A percentile compares a stretch with the other conserved stretches of the same genome.
Evolutionary conservation across 2,888 invertebrate genomes (phyloP).

Genomic region (Pristionchus entomophagus): DNA sequence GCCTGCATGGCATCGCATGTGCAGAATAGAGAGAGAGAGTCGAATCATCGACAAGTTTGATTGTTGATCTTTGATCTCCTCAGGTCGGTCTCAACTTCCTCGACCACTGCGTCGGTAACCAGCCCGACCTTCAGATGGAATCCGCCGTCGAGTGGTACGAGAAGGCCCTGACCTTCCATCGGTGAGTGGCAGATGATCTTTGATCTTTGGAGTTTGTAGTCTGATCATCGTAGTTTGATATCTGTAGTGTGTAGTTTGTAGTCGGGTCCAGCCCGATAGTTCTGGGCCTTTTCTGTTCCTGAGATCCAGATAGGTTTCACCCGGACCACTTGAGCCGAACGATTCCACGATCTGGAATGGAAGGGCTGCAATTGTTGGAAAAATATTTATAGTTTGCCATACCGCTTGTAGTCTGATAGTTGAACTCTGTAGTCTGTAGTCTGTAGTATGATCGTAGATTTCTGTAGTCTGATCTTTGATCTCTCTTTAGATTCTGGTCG

Average conservation of each 20-base stretch:
- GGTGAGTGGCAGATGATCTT: constrained; percentile 50
- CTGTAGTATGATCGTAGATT: background rate
- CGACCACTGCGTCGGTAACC: constrained; percentile 97
- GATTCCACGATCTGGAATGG: too few species aligned
- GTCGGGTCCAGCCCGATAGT: too few species aligned
- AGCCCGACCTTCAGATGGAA: constrained; percentile 93
- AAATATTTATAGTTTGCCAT: too few species aligned
- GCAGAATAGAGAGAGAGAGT: background rate
- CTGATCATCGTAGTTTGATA: background rate
- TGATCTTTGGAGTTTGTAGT: too few species aligned
- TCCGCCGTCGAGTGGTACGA: constrained; percentile 91
- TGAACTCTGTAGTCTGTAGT: too few species aligned
- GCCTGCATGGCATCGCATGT: background rate
- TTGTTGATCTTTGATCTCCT: constrained; percentile 7
- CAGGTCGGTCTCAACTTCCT: constrained; percentile 86
- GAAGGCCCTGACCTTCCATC: constrained; percentile 78
- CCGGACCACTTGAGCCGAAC: too few species aligned
- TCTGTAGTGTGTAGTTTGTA: background rate
- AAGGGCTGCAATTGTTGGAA: too few species aligned
- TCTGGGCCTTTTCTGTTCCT: too few species aligned
- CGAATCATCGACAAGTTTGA: constrained; percentile 56
- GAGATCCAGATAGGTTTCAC: too few species aligned
- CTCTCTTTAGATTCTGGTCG: constrained; percentile 84
- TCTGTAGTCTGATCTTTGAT: constrained; percentile 44
- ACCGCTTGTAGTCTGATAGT: too few species aligned